Evolutionary conservation across 1,140 invertebrate species (phyloP).

Genomic region (Scaptomyza montana): DNA sequence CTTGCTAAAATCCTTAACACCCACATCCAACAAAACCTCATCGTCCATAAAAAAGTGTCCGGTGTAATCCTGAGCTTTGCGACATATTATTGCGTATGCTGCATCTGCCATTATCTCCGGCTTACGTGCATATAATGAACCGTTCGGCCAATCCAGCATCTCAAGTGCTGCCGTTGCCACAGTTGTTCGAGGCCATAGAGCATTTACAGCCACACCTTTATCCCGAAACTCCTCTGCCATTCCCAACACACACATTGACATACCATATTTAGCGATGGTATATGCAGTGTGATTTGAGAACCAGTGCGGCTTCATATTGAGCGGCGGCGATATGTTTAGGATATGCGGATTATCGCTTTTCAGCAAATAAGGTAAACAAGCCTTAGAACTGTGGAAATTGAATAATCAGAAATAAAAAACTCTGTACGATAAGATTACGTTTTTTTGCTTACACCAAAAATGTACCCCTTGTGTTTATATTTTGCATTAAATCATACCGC

Average conservation of each 20-base stretch:
- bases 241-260: slow-evolving; percentile 99
- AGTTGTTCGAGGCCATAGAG: slow-evolving; percentile 97
- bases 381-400: slow-evolving; percentile 95
- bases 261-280: slow-evolving; percentile 99
- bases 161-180: slow-evolving; percentile 99
- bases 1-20: slow-evolving; percentile 92
- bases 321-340: slow-evolving; percentile 97
- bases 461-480: slow-evolving; percentile 95
- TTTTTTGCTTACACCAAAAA: slow-evolving; percentile 91
- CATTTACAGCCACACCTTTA: slow-evolving; percentile 96
- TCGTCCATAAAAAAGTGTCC: slow-evolving; percentile 98
- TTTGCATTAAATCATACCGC: slow-evolving; percentile 97
- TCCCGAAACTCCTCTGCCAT: slow-evolving; percentile 96
- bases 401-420: background rate
- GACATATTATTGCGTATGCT: slow-evolving; percentile 93
- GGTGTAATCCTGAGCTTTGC: slow-evolving; percentile 89
- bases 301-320: slow-evolving; percentile 95
- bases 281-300: slow-evolving; percentile 97
- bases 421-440: background rate
- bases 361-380: slow-evolving; percentile 94
- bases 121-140: slow-evolving; percentile 89
- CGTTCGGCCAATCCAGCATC: slow-evolving; percentile 97
- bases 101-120: slow-evolving; percentile 98
- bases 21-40: slow-evolving; percentile 91
- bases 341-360: slow-evolving; percentile 97